Evolutionary conservation across 2,888 invertebrate genomes (phyloP), one percentile per base, ranked within the genome.

Genomic region (Hyposoter dolosus): DNA sequence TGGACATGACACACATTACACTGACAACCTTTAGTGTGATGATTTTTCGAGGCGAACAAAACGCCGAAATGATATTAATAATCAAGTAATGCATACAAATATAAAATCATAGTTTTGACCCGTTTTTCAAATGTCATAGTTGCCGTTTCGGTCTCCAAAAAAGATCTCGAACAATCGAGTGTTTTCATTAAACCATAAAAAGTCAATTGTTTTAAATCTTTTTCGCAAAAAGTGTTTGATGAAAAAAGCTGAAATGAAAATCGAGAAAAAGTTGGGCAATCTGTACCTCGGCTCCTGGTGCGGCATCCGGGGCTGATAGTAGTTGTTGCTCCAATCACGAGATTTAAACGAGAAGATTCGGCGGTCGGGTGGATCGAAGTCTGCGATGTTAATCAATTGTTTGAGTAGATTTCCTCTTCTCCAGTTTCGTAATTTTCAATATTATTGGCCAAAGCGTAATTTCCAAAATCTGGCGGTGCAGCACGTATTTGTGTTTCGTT

Each of bases 231-330:
- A 23, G 0, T 0, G 0, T 35, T 68, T 12, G 10, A 9, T 17
- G 12, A 23, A 17, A 23, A 9, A 28, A 15, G 12, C 12, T 19
- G 12, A 7, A 12, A 7, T 1, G 19, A 66, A 66, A 66, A 3
- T 40, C 3, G 3, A 23, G 23, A 23, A 1, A 43, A 10, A 45
- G 10, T 69, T 0, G 1, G 15, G 0, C 3, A 47, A 32, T 60
- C 23, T n/a, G 45, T 86, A 86, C 85, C 83, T 86, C 72, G 83
- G 71, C 76, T 82, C 23, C 68, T 74, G 76, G 83, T 83, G 77
- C 83, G 76, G 80, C 83, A 86, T 86, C 85, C 85, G 83, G 85
- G 74, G 72, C 80, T 83, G 80, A 66, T 63, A 65, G 43, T 77
- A 80, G 80, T 40, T 66, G 80, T 53, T 79, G 76, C 77, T 79